These are phyloP conservation scores for Drosophila niveifrons DNA, from an alignment of 2,888 invertebrate genomes.

Conservation along the genomic window DNA sequence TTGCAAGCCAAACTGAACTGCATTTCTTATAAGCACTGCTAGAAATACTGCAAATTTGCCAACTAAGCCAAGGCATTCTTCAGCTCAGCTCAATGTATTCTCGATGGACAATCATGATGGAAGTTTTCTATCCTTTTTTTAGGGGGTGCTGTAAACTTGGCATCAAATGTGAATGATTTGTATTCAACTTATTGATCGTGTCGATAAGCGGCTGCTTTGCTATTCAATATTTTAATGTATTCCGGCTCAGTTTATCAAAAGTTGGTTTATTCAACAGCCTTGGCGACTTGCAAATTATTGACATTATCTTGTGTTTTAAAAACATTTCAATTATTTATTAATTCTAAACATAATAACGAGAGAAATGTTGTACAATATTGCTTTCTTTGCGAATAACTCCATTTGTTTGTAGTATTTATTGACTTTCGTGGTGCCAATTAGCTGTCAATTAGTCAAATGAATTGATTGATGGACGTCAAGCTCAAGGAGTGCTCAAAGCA, in stretches of 20 bases:
- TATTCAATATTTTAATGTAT: background rate
- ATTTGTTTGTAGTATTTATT: constrained; percentile 11
- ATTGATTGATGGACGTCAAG: constrained; percentile 54
- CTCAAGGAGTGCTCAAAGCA: constrained; percentile 26
- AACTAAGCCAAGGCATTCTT: constrained; percentile 8
- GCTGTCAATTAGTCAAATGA: constrained; percentile 24
- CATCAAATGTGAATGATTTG: background rate
- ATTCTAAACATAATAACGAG: too few relatives aligned
- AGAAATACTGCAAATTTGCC: constrained; percentile 4
- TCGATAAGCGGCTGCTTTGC: background rate
- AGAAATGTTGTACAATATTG: too few relatives aligned
- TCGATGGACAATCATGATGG: background rate
- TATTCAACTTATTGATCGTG: background rate
- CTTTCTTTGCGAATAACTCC: background rate
- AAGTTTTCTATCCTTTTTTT: background rate
- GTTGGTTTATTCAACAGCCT: background rate
- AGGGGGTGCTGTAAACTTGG: background rate
- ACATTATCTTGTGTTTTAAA: background rate
- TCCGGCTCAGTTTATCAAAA: background rate
- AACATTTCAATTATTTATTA: too few relatives aligned
- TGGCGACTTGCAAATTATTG: background rate
- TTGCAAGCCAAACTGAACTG: constrained; percentile 31
- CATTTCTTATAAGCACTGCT: constrained; percentile 18
- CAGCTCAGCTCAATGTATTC: background rate
- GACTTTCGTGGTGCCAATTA: constrained; percentile 24